Conservation (phyloP, 2,888 invertebrate genomes). For the Heliconius sara region DNA sequence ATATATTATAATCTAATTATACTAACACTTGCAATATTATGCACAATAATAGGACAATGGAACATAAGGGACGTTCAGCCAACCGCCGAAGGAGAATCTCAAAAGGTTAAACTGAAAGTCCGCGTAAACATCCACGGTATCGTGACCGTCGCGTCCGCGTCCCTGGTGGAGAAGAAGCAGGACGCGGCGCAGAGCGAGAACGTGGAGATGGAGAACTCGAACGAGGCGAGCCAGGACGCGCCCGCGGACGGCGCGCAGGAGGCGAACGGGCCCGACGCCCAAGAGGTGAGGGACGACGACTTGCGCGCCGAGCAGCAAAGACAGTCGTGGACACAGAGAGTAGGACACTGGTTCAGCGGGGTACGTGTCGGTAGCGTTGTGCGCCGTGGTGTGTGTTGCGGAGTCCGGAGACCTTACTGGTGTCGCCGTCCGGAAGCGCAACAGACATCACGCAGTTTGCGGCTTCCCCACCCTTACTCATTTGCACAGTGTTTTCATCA, state of each 20-base stretch:
- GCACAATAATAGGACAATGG: slow-evolving; percentile 85
- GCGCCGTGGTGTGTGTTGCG: slow-evolving; percentile 72
- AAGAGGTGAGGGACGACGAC: slow-evolving; percentile 81
- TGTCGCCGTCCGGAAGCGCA: slow-evolving; percentile 54
- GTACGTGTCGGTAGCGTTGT: slow-evolving; percentile 85
- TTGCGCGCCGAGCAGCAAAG: slow-evolving; percentile 76
- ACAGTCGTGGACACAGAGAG: slow-evolving; percentile 88
- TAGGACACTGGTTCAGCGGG: slow-evolving; percentile 89
- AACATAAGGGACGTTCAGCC: slow-evolving; percentile 92
- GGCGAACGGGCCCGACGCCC: slow-evolving; percentile 74
- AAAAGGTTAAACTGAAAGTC: slow-evolving; percentile 98
- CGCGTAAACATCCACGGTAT: slow-evolving; percentile 97
- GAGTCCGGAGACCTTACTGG: not conserved
- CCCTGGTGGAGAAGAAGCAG: slow-evolving; percentile 90
- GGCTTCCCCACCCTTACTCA: slow-evolving; percentile 75
- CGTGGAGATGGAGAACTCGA: slow-evolving; percentile 77
- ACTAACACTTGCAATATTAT: slow-evolving; percentile 15
- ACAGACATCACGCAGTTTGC: slow-evolving; percentile 70
- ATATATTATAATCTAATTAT: too few species aligned
- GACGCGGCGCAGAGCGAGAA: slow-evolving; percentile 72
- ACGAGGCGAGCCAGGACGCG: slow-evolving; percentile 70
- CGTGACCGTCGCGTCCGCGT: slow-evolving; percentile 93
- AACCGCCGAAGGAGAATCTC: slow-evolving; percentile 93
- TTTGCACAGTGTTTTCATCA: slow-evolving; percentile 75
- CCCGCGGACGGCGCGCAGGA: slow-evolving; percentile 82